Percentiles rank a stretch among this genome's conserved stretches.
These are phyloP conservation scores for Drosophila helvetica DNA, from an alignment of 2,888 invertebrate genomes.

Conservation along the genomic window DNA sequence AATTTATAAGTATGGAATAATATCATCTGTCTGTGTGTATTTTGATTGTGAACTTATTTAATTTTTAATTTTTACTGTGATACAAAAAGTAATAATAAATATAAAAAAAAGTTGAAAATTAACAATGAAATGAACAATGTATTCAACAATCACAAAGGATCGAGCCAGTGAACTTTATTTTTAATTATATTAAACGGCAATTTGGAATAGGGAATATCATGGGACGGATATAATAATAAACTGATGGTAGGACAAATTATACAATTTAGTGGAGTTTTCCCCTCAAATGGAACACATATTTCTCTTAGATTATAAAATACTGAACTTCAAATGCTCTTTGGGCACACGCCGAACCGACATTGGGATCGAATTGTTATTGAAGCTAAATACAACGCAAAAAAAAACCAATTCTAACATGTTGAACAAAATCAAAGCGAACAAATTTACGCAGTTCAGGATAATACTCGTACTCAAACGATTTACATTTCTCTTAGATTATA, in stretches of 20 bases:
- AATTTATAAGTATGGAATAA: conserved; percentile 40
- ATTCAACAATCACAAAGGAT: too few species aligned
- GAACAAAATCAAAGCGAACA: background rate
- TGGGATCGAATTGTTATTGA: background rate
- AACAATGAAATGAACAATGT: conserved; percentile 53
- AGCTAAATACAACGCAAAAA: background rate
- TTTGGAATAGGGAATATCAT: background rate
- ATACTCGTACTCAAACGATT: background rate
- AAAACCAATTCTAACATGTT: background rate
- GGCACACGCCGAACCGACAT: background rate
- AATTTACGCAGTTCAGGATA: background rate
- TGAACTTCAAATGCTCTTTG: background rate
- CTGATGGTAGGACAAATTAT: background rate
- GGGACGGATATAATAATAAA: background rate
- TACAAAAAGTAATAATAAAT: conserved; percentile 61
- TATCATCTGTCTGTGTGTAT: conserved; percentile 49
- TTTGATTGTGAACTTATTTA: conserved; percentile 73
- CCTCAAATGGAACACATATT: background rate
- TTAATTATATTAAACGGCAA: background rate
- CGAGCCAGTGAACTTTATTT: conserved; percentile 12
- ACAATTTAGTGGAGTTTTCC: background rate
- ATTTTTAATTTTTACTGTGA: conserved; percentile 82
- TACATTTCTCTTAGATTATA: background rate
- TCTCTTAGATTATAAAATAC: conserved; percentile 4
- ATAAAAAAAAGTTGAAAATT: conserved; percentile 58